A percentile compares a stretch with the other conserved stretches of the same genome.
Evolutionary conservation across 2,888 invertebrate genomes (phyloP).

Genomic region (Dione juno): DNA sequence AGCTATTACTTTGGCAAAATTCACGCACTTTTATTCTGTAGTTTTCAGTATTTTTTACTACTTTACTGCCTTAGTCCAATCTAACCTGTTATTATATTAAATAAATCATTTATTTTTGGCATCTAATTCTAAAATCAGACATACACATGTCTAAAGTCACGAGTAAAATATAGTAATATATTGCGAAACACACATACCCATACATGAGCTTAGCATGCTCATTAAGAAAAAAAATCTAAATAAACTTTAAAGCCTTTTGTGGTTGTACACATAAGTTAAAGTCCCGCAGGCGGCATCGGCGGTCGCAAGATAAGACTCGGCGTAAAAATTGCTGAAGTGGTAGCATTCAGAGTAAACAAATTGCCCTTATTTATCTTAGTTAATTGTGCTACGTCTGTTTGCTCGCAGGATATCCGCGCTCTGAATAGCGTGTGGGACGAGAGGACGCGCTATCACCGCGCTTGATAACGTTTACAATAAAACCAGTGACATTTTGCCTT

Average conservation of each 20-base stretch:
- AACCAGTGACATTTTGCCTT: background rate
- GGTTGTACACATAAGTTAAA: constrained; percentile 3
- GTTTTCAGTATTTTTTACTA: no score
- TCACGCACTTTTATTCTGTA: no score
- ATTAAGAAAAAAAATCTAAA: background rate
- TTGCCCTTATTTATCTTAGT: constrained; percentile 39
- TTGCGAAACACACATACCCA: no score
- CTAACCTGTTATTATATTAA: no score
- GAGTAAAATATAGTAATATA: no score
- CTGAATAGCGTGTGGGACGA: background rate
- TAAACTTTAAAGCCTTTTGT: background rate
- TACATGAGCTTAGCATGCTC: no score
- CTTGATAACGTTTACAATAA: constrained; percentile 13
- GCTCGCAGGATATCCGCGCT: constrained; percentile 3
- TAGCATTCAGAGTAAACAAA: constrained; percentile 31
- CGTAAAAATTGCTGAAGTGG: constrained; percentile 28
- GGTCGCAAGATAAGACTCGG: constrained; percentile 17
- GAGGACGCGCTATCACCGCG: background rate
- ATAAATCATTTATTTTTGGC: no score
- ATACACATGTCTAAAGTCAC: no score
- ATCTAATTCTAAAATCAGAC: no score
- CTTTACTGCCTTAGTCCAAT: no score
- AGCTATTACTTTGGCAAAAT: no score
- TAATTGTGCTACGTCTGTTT: constrained; percentile 40
- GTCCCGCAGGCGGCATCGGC: background rate